Percentiles rank a stretch among this genome's conserved stretches.
phyloP scores from a whole-genome alignment of 1,140 invertebrate species.

The Brachionus angularis region DNA sequence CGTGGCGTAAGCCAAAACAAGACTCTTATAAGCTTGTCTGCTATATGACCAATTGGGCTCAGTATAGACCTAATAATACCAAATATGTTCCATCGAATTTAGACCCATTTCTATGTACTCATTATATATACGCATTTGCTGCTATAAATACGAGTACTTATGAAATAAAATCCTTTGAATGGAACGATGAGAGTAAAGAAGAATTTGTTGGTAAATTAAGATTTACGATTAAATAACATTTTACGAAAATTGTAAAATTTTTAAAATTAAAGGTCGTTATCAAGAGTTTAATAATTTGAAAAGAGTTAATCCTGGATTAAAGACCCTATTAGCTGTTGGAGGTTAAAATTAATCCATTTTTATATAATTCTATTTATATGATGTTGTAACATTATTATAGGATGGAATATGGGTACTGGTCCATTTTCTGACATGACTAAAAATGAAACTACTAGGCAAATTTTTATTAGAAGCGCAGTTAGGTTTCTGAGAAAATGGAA shows the following conservation, averaged over 20 bases:
- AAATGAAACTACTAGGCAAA: constrained; percentile 58
- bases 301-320: background rate
- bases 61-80: constrained; percentile 76
- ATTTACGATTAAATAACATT: too few relatives aligned
- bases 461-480: constrained; percentile 60
- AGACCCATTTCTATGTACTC: constrained; percentile 78
- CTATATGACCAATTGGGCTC: constrained; percentile 87
- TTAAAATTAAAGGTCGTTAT: background rate
- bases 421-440: constrained; percentile 70
- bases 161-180: constrained; percentile 72
- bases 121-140: constrained; percentile 86
- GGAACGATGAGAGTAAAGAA: constrained; percentile 66
- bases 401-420: constrained; percentile 79
- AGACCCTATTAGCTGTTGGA: constrained; percentile 58
- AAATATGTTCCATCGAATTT: constrained; percentile 81
- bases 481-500: constrained; percentile 63
- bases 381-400: constrained; percentile 50
- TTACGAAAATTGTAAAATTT: too few relatives aligned
- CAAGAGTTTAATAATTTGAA: constrained; percentile 32
- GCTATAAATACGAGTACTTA: constrained; percentile 64
- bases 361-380: constrained; percentile 61
- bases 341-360: constrained; percentile 75
- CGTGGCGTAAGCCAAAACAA: constrained; percentile 12
- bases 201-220: constrained; percentile 20
- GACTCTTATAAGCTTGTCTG: constrained; percentile 63